Conservation (phyloP, 1,140 invertebrate genomes). For the Caenorhabditis remanei region DNA sequence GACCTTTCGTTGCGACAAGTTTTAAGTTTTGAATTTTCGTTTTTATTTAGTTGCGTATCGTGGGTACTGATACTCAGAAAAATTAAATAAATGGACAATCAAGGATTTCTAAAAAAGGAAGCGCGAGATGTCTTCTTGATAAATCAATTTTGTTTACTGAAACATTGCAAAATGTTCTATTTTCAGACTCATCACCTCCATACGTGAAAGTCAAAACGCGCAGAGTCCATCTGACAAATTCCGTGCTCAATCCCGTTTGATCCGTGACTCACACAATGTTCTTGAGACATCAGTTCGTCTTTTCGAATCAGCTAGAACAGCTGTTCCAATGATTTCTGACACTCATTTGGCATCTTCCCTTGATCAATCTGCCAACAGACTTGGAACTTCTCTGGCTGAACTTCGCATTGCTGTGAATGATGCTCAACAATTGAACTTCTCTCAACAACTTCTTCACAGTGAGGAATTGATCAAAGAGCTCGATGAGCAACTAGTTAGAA, state of each 20-base stretch:
- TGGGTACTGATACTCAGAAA: too few species aligned
- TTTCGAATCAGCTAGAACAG: constrained; percentile 84
- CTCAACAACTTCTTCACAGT: constrained; percentile 83
- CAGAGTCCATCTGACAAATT: constrained; percentile 81
- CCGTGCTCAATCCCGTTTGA: constrained; percentile 73
- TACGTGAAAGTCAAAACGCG: constrained; percentile 81
- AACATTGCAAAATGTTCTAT: background rate
- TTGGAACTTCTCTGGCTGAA: constrained; percentile 85
- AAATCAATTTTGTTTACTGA: too few species aligned
- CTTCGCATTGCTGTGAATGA: constrained; percentile 86
- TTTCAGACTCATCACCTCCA: constrained; percentile 66
- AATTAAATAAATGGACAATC: too few species aligned
- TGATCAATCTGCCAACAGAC: constrained; percentile 84
- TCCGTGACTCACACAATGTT: constrained; percentile 69
- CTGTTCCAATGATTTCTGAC: constrained; percentile 88
- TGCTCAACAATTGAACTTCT: constrained; percentile 88
- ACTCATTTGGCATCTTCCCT: constrained; percentile 82
- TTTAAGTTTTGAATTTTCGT: too few species aligned
- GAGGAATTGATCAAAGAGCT: constrained; percentile 83
- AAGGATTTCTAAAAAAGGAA: too few species aligned
- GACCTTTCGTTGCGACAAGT: too few species aligned
- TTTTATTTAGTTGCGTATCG: too few species aligned
- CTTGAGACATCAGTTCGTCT: constrained; percentile 82
- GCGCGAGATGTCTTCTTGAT: too few species aligned
- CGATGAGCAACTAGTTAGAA: constrained; percentile 87